phyloP scores from a whole-genome alignment of 2,113 vertebrate genomes.

The Microcebus jonahi region DNA sequence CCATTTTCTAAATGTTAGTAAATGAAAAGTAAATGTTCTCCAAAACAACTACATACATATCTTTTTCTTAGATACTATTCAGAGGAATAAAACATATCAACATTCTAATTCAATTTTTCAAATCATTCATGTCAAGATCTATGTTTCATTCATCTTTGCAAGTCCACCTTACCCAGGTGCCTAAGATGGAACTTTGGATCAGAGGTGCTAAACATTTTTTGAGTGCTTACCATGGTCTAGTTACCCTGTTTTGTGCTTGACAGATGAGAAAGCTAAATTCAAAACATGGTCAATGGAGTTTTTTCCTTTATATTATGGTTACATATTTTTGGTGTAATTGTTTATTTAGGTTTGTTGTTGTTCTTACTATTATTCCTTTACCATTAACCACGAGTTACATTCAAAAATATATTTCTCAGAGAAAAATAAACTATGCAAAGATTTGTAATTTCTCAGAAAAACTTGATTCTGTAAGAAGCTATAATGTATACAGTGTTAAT shows the following conservation, averaged over 20 bases:
- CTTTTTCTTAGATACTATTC: not conserved
- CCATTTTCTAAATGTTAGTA: not conserved
- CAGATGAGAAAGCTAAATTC: not conserved
- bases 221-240: not conserved
- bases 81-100: not conserved
- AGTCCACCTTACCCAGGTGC: not conserved
- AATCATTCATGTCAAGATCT: not conserved
- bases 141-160: not conserved
- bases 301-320: not conserved
- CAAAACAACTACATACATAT: conserved; percentile 5
- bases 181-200: not conserved
- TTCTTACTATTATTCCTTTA: not conserved
- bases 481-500: not conserved
- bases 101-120: not conserved
- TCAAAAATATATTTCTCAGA: not conserved
- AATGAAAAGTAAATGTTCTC: not conserved
- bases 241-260: not conserved
- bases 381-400: not conserved
- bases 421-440: not conserved
- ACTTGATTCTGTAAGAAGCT: not conserved
- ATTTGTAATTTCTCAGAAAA: conserved; percentile 2
- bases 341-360: not conserved
- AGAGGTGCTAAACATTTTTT: not conserved
- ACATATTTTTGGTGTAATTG: not conserved
- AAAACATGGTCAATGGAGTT: not conserved